Evolutionary conservation across 1,140 invertebrate genomes (phyloP), one percentile per base, ranked within the genome.

Genomic region (Trichonephila clavipes): DNA sequence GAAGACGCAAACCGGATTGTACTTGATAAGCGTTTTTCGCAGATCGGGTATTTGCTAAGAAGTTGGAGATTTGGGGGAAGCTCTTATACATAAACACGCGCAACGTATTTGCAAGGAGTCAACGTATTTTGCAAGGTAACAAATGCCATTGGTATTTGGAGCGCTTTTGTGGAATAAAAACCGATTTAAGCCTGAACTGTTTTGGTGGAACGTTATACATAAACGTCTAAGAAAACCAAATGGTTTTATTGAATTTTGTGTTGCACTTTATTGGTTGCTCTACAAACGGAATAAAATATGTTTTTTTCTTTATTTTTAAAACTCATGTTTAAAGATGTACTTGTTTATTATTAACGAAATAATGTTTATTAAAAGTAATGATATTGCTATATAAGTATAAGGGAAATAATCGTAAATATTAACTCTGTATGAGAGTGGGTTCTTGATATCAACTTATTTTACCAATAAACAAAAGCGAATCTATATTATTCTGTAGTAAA

Each of bases 1-100:
- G 34, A 34, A 34, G 72, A 77, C 72, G 72, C 72, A 77, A 77
- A 77, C 72, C 72, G 72, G 72, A 77, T 77, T 77, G 72, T 77
- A 40, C 28, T 40, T 34, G 72, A 34, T 77, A 77, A 77, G 72
- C 24, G 72, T 77, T 77, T 77, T 77, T 77, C 72, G 16, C 14
- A 28, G 72, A 77, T 77, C 24, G 72, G 72, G 28, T 77, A 34
- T 77, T 18, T 14, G 34, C 28, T 77, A 40, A 77, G 72, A 77
- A 77, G 14, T 77, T 77, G 72, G 28, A 77, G n/a, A 34, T 77
- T 40, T 77, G 14, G 18, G 69, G 24, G 14, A 77, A 34, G 28
- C 72, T 77, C 16, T 77, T 77, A 77, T 34, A 77, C 72, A 77
- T 77, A 77, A 77, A 34, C 28, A 40, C 28, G 72, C 72, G 24